These are phyloP conservation scores for Manis pentadactyla DNA, from an alignment of 2,797 vertebrate genomes.

Conservation along the genomic window DNA sequence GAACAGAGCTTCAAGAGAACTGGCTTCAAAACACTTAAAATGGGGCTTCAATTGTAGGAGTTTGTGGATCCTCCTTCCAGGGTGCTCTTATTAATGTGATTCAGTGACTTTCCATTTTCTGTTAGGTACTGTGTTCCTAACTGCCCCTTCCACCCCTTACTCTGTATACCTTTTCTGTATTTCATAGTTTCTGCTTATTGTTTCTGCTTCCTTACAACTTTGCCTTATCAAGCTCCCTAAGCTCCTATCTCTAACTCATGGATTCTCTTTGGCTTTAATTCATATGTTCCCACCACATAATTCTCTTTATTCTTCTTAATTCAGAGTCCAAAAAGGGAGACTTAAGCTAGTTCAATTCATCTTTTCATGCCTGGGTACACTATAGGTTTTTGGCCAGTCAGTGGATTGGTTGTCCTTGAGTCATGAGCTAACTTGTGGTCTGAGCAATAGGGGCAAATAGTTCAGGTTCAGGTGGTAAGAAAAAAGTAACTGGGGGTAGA, in stretches of 20 bases:
- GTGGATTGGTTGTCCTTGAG: background rate
- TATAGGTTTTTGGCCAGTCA: background rate
- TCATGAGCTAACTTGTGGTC: background rate
- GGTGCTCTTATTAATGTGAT: background rate
- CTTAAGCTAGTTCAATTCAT: background rate
- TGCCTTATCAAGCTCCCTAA: background rate
- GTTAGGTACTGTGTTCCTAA: background rate
- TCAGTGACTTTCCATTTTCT: background rate
- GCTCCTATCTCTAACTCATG: background rate
- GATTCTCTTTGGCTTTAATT: slow-evolving; percentile 34
- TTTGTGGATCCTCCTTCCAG: background rate
- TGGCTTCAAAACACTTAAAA: background rate
- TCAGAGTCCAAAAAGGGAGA: background rate
- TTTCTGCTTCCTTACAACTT: slow-evolving; percentile 10
- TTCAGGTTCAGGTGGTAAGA: background rate
- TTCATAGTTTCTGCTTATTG: background rate
- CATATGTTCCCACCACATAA: background rate
- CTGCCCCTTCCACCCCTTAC: background rate
- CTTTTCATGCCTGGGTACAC: background rate
- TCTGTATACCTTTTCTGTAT: background rate
- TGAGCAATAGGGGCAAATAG: background rate
- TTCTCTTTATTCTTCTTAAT: slow-evolving; percentile 26
- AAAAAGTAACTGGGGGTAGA: background rate
- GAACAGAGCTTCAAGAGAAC: background rate
- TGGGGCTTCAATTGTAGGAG: background rate